Base-by-base conservation (phyloP, 2,797 vertebrate species). In the Cyclopterus lumpus region DNA sequence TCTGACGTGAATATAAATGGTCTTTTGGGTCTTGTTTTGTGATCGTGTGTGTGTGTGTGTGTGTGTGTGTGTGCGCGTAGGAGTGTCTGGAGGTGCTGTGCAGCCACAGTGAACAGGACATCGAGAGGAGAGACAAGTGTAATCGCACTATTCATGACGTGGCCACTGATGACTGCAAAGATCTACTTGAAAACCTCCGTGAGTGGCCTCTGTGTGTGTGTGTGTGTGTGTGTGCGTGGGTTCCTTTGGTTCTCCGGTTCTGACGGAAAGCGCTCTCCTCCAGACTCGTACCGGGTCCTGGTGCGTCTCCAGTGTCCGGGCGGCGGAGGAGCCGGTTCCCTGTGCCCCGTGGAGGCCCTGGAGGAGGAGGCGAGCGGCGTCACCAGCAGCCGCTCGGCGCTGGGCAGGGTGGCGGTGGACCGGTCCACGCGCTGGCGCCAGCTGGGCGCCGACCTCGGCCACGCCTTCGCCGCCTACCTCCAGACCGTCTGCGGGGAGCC, bases 121-220 rank as follows among this genome's bases (percentile, higher is more conserved):
- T 97, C 22, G 96, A 97, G 82, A 96, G 90, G 83, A 96, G 94
- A 88, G 97, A 99, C 82, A 96, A 96, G 60, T 99, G 97, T 79
- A 94, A 96, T 85, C 95, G 96, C 84, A 99, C 97, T 3, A 94
- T 96, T 71, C 98, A 97, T 48, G 97, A 99, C 66, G 96, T 99
- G 74, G 97, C 97, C 73, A 99, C 97, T 5, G 98, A 99, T 76
- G 97, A 99, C 94, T 99, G 97, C 94, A 99, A 99, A 90, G 96
- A 99, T 84, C 95, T 99, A 30, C 95, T 99, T 71, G 97, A 99
- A 93, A 99, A 97, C 82, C 95, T 98, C 74, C 80, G 98, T 99
- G 92, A 97, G 97, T 62, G 55, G 49, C 57, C 28, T 57, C 28
- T 58, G 49, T 51, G 49, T 24, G 49, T 26, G 51, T 53, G n/a